Conservation (phyloP, 2,797 vertebrate species). For the Epinephelus awoara region DNA sequence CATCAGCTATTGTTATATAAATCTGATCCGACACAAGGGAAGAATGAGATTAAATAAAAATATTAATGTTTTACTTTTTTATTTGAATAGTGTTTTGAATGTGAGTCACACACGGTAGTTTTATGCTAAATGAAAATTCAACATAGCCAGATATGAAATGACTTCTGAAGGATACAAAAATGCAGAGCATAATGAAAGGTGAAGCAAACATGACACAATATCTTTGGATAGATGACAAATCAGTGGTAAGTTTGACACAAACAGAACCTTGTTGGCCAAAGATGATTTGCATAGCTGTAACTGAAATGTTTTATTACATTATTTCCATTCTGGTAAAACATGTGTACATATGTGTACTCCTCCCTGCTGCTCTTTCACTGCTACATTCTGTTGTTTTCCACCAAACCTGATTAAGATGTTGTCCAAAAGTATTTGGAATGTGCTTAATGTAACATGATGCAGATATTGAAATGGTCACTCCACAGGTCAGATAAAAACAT, state of each 20-base stretch:
- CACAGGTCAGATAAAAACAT: neutral
- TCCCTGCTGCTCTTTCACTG: neutral
- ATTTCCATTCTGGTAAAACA: conserved; percentile 7
- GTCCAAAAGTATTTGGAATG: neutral
- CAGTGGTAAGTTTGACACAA: neutral
- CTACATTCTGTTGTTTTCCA: conserved; percentile 1
- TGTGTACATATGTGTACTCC: neutral
- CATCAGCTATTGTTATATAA: neutral
- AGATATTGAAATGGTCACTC: neutral
- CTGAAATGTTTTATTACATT: neutral
- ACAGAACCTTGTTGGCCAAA: conserved; percentile 5
- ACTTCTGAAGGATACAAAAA: conserved; percentile 46
- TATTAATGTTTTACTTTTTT: conserved; percentile 47
- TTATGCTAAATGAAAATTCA: conserved; percentile 42
- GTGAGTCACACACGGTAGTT: conserved; percentile 45
- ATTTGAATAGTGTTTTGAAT: conserved; percentile 56
- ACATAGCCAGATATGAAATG: conserved; percentile 54
- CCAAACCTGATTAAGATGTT: neutral
- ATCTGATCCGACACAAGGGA: neutral
- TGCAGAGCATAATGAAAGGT: conserved; percentile 13
- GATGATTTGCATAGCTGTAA: neutral
- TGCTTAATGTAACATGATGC: neutral
- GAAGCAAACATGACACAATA: conserved; percentile 21
- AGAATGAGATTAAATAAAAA: neutral
- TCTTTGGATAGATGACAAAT: conserved; percentile 39